Conservation (phyloP, 2,888 invertebrate genomes). For the Scaptomyza caliginosa region DNA sequence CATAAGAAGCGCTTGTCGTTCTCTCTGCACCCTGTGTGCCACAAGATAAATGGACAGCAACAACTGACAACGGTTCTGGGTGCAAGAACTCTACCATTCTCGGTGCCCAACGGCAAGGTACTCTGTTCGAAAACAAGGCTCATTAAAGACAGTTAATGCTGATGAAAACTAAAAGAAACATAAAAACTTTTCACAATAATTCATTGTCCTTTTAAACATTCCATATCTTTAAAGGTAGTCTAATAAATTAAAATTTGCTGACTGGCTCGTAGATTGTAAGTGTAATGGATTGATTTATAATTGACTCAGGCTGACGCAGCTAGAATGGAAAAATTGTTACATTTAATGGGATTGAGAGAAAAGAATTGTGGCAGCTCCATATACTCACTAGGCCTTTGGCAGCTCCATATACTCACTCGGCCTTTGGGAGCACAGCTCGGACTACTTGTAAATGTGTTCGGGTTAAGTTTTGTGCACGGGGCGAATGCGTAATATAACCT, state of each 20-base stretch:
- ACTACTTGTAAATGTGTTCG: constrained; percentile 33
- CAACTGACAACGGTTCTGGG: constrained; percentile 39
- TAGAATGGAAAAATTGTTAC: neutral
- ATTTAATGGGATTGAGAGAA: neutral
- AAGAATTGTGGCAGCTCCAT: neutral
- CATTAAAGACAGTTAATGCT: neutral
- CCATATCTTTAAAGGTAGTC: neutral
- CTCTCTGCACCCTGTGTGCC: constrained; percentile 17
- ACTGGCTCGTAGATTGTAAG: neutral
- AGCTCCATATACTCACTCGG: neutral
- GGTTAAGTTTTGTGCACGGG: constrained; percentile 28
- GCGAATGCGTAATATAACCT: constrained; percentile 63
- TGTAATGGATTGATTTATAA: neutral
- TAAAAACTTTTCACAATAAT: neutral
- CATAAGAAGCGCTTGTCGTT: constrained; percentile 57
- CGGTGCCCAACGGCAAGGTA: neutral
- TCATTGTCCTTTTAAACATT: no score
- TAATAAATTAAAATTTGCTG: neutral
- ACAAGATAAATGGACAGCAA: constrained; percentile 61
- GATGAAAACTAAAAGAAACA: neutral
- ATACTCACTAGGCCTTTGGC: neutral
- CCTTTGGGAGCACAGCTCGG: neutral
- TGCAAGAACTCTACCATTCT: neutral
- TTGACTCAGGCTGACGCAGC: neutral
- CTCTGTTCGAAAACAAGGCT: neutral